Conservation (phyloP, 2,797 vertebrate species). For the Xenentodon cancila region DNA sequence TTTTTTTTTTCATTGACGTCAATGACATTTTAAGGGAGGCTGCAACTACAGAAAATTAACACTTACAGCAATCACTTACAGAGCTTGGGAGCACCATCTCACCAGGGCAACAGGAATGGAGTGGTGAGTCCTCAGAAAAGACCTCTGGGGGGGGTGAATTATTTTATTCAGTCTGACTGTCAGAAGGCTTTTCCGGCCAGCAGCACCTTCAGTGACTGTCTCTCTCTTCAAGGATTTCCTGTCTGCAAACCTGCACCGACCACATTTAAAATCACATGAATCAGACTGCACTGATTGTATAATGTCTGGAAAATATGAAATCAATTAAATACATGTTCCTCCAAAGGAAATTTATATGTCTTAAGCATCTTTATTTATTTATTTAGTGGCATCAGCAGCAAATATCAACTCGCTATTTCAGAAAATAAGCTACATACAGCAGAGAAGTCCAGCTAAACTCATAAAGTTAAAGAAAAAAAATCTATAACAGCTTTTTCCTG, state of each 20-base stretch:
- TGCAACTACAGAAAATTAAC: conserved; percentile 65
- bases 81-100: conserved; percentile 53
- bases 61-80: conserved; percentile 65
- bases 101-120: conserved; percentile 63
- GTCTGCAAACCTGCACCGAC: background rate
- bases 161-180: conserved; percentile 27
- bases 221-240: conserved; percentile 61
- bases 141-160: background rate
- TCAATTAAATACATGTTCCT: no score
- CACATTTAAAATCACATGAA: background rate
- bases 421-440: no score
- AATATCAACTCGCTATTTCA: no score
- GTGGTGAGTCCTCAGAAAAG: conserved; percentile 48
- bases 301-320: background rate
- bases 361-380: no score
- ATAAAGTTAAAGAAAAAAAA: no score
- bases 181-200: conserved; percentile 50
- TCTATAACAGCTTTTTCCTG: no score
- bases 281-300: background rate
- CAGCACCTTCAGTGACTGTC: conserved; percentile 16
- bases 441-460: no score
- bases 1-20: conserved; percentile 66
- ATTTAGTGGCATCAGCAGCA: no score
- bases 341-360: no score
- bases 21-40: conserved; percentile 65